A percentile compares a stretch with the other conserved stretches of the same genome.
These are phyloP conservation scores for Cephus cinctus DNA, from an alignment of 1,140 invertebrate genomes.

Conservation along the genomic window DNA sequence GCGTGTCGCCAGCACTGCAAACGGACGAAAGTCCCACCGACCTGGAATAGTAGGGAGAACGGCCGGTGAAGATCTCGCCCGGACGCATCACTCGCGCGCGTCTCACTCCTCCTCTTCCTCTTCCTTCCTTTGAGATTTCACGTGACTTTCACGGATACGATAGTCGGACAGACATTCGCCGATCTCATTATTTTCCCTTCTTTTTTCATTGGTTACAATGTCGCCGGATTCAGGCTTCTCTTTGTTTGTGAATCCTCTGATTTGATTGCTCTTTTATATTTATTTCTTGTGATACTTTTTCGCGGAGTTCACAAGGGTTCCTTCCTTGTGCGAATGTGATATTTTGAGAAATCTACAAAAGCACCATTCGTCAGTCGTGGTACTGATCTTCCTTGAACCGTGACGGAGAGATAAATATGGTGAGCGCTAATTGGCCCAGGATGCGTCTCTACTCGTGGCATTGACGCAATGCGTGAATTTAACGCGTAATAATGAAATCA, in stretches of 20 bases:
- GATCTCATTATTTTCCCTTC: not conserved
- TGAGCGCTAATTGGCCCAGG: constrained; percentile 1
- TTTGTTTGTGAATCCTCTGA: not conserved
- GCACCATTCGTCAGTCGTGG: too few species aligned
- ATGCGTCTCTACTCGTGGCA: not conserved
- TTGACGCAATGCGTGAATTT: constrained; percentile 1
- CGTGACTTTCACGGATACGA: not conserved
- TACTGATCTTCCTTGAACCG: constrained; percentile 3
- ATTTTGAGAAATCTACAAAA: too few species aligned
- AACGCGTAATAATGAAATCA: not conserved
- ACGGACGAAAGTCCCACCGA: constrained; percentile 76
- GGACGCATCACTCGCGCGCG: constrained; percentile 52
- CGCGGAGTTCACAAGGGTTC: too few species aligned
- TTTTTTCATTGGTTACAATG: not conserved
- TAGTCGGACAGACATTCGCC: not conserved
- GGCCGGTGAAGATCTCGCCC: constrained; percentile 65
- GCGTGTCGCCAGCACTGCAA: constrained; percentile 66
- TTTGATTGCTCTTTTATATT: too few species aligned
- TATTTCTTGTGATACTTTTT: too few species aligned
- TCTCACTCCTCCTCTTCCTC: too few species aligned
- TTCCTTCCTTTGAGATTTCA: too few species aligned
- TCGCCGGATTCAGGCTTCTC: not conserved
- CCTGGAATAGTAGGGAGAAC: constrained; percentile 51
- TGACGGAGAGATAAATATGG: constrained; percentile 5
- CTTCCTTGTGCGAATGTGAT: too few species aligned